Evolutionary conservation across 2,113 vertebrate species (phyloP), one percentile per base, ranked within the genome.

Genomic region (Anser cygnoides): DNA sequence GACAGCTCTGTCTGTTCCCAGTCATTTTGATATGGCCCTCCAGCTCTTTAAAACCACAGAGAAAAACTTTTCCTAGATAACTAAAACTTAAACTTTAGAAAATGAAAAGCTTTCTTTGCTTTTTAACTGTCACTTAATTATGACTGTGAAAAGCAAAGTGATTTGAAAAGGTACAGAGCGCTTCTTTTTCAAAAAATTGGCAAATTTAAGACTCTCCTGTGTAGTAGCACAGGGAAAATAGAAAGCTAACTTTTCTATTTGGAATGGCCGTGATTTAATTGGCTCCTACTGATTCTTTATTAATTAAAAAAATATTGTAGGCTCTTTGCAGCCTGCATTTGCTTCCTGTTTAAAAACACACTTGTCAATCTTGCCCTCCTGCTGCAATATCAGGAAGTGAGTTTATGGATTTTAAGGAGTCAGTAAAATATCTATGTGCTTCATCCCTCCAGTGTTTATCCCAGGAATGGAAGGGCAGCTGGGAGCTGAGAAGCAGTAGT

Each of bases 251-350:
- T 61, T 71, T 35, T 81, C 43, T 74, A 5, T 92, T 95, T 90
- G 68, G 65, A 95, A 89, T 35, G 19, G 20, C 16, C 61, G 80
- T 54, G 76, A 80, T 77, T 91, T 97, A 96, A 95, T 94, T 92
- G 88, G 70, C 65, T 97, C 66, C 91, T 87, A 89, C 80, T 92
- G 95, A 92, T 92, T 37, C 57, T 65, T 91, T 91, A 94, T 88
- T 94, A 94, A 91, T 95, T 96, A 89, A 93, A 96, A 96, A 94
- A 90, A 88, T 86, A 75, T 67, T 86, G 71, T 50, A 90, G 59
- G 46, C 59, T 95, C 79, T 96, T 94, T 95, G 94, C 95, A 92
- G 59, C 55, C 33, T 76, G 46, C 46, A 50, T 94, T 84, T 93
- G 28, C 79, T 96, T 90, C 55, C 72, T 76, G 41, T 73, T 73